Evolutionary conservation across 2,888 invertebrate genomes (phyloP).

Genomic region (Ellobium chinense): DNA sequence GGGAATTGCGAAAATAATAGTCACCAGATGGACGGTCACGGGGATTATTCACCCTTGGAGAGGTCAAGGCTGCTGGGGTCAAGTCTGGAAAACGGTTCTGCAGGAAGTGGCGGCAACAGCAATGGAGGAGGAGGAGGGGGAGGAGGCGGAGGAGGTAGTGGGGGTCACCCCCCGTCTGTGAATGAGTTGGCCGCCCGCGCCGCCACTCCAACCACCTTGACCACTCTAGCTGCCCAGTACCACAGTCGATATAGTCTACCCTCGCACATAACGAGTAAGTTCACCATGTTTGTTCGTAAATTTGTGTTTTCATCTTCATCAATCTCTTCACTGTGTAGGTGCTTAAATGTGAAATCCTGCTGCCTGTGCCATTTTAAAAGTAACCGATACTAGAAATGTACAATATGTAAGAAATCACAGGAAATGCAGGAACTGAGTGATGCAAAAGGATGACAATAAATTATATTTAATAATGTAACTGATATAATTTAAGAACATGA

Average conservation of each 20-base stretch:
- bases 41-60: conserved; percentile 22
- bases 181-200: conserved; percentile 6
- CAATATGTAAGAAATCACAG: too few relatives aligned
- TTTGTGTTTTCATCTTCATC: too few relatives aligned
- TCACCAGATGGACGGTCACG: conserved; percentile 33
- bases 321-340: too few relatives aligned
- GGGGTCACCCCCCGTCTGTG: conserved; percentile 15
- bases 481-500: too few relatives aligned
- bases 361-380: too few relatives aligned
- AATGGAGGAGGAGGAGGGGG: not conserved
- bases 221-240: conserved; percentile 4
- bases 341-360: too few relatives aligned
- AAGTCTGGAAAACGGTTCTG: not conserved
- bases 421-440: too few relatives aligned
- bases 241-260: conserved; percentile 22
- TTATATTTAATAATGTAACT: too few relatives aligned
- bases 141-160: not conserved
- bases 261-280: conserved; percentile 22
- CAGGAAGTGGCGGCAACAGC: not conserved
- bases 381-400: too few relatives aligned
- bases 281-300: too few relatives aligned
- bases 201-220: conserved; percentile 26
- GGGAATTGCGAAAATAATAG: not conserved
- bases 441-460: too few relatives aligned
- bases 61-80: conserved; percentile 26